Base-by-base conservation (phyloP, 2,888 invertebrate genomes). In the Drosophila merina region DNA sequence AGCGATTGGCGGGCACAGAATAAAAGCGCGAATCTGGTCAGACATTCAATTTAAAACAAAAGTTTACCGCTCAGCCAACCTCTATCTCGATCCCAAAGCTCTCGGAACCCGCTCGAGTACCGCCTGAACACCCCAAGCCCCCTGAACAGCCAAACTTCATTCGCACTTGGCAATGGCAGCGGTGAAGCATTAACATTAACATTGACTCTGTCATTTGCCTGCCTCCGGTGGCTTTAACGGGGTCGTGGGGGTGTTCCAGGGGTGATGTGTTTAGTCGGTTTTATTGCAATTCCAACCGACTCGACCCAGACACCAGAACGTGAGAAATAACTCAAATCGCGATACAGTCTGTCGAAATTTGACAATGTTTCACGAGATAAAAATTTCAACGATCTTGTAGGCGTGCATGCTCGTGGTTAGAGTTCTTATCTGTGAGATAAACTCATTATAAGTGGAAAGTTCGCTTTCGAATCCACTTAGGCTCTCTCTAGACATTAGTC, bases 181-280 rank as follows among this genome's bases (percentile, higher is more conserved):
- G 64, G 71, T 71, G 86, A 76, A 81, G 58, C 72, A 72, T 59
- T 58, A 71, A 28, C 71, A 70, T 69, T 80, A 79, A 73, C 79
- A 77, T 82, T 86, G 86, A 80, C 79, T 62, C 38, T 45, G 67
- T 20, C 47, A 63, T 44, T 81, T 75, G 75, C 83, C 79, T 81
- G 50, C n/a, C 26, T 33, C 10, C 40, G 64, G 64, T 10, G 47
- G 40, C 30, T 45, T 30, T 20, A 42, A 20, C 14, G 54, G 31
- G 14, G 38, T 10, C 38, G 30, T 4, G 42, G 44, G 20, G 20
- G 20, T 14, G 14, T 14, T 14, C 28, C 28, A 5, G 44, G 25
- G 44, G 44, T 48, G 47, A 10, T 33, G 44, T 44, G 62, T 57
- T 58, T 55, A 36, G 40, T 45, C 60, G 56, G 33, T 58, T 58